These are phyloP conservation scores for Eudyptes chrysolophus DNA, from an alignment of 2,113 vertebrate genomes.

Conservation along the genomic window DNA sequence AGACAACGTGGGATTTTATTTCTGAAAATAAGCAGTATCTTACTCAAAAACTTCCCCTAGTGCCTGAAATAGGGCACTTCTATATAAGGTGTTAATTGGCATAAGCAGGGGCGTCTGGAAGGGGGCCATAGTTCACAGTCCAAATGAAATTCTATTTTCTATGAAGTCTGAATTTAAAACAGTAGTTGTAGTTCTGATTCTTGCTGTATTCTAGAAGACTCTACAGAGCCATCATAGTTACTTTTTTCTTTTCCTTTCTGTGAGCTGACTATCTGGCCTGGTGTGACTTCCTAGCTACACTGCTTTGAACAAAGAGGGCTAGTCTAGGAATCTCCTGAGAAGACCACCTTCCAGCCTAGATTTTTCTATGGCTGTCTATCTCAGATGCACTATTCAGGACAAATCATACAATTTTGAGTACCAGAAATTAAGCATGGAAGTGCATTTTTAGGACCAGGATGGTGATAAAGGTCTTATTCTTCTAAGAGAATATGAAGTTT, in stretches of 20 bases:
- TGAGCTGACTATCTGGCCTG: background rate
- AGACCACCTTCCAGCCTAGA: background rate
- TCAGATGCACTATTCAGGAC: background rate
- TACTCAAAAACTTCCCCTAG: background rate
- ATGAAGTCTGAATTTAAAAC: background rate
- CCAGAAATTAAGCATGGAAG: background rate
- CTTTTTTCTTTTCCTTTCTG: background rate
- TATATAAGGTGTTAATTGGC: background rate
- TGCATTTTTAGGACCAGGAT: background rate
- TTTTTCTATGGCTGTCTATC: background rate
- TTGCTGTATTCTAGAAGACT: background rate
- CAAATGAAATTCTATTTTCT: background rate
- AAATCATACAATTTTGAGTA: background rate
- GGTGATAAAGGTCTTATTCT: background rate
- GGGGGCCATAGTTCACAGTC: background rate
- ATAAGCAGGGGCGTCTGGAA: background rate
- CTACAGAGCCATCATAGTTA: background rate
- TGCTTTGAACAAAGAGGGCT: background rate
- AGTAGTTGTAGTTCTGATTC: background rate
- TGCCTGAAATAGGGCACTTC: background rate
- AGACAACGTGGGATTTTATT: background rate
- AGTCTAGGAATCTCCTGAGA: background rate
- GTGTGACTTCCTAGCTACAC: background rate
- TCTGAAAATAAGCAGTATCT: background rate
- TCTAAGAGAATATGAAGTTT: background rate